A percentile compares a stretch with the other conserved stretches of the same genome.
phyloP scores from a whole-genome alignment of 2,888 invertebrate species.

The Drosophila rellima region DNA sequence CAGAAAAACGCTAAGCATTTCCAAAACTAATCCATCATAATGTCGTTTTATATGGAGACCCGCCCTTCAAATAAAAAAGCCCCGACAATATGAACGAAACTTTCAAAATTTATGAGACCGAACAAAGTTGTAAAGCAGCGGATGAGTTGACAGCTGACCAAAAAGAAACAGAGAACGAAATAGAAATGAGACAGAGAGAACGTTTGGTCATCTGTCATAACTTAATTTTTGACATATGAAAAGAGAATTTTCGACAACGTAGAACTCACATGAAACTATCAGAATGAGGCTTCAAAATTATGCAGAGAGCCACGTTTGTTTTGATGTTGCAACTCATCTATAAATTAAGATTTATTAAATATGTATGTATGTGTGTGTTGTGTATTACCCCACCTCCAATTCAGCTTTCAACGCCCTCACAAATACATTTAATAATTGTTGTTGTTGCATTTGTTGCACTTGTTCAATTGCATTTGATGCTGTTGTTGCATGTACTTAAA shows the following conservation, averaged over 20 bases:
- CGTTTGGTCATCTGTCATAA: conserved; percentile 72
- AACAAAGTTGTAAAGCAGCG: conserved; percentile 73
- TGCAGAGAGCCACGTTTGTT: conserved; percentile 50
- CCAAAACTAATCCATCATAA: conserved; percentile 75
- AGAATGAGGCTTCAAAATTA: conserved; percentile 36
- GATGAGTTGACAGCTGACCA: conserved; percentile 69
- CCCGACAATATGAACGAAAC: conserved; percentile 45
- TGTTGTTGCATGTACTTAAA: conserved; percentile 47
- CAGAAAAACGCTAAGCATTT: conserved; percentile 74
- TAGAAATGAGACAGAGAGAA: neutral
- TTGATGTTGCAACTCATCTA: conserved; percentile 64
- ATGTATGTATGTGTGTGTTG: conserved; percentile 28
- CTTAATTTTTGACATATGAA: conserved; percentile 69
- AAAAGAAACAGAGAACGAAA: conserved; percentile 1
- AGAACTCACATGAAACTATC: conserved; percentile 33
- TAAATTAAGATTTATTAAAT: conserved; percentile 75
- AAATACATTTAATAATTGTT: conserved; percentile 18
- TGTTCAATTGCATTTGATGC: conserved; percentile 61
- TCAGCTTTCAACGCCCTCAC: conserved; percentile 51
- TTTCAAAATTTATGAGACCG: conserved; percentile 69
- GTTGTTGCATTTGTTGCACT: conserved; percentile 45
- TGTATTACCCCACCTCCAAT: neutral
- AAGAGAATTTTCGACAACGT: conserved; percentile 33
- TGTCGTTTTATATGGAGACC: conserved; percentile 50
- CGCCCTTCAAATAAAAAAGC: conserved; percentile 58